Percentiles rank a stretch among this genome's conserved stretches.
phyloP scores from a whole-genome alignment of 2,888 invertebrate genomes.

The Sesamia inferens region DNA sequence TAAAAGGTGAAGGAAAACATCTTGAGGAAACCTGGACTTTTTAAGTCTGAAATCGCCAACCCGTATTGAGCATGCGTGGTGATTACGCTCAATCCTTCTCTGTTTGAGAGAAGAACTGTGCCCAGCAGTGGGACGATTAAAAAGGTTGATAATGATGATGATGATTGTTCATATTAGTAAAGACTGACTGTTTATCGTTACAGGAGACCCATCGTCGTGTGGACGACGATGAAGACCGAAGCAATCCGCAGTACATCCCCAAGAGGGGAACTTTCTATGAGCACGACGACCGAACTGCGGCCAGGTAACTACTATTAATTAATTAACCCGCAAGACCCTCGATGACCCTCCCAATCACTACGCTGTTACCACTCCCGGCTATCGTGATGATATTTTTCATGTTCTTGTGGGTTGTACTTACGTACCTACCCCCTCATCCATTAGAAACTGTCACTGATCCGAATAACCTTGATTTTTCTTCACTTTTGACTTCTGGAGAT shows the following conservation, averaged over 20 bases:
- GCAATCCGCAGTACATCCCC: conserved; percentile 99
- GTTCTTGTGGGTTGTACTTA: background rate
- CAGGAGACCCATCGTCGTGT: conserved; percentile 93
- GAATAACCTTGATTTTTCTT: background rate
- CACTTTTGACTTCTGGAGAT: too few species aligned
- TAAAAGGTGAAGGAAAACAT: too few species aligned
- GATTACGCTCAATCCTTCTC: too few species aligned
- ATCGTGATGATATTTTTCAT: too few species aligned
- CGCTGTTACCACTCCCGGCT: background rate
- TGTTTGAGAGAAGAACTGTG: too few species aligned
- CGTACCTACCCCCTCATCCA: background rate
- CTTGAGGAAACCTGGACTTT: too few species aligned
- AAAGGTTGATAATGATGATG: too few species aligned
- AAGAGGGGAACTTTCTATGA: conserved; percentile 99
- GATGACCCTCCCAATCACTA: background rate
- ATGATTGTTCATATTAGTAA: background rate
- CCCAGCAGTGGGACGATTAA: too few species aligned
- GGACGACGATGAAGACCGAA: conserved; percentile 97
- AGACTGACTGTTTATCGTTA: conserved; percentile 50
- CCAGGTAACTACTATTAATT: conserved; percentile 86
- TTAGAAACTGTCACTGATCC: background rate
- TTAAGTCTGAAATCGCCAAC: too few species aligned
- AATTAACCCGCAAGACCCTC: background rate
- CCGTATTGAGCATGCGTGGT: too few species aligned
- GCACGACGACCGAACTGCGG: conserved; percentile 97